Conservation (phyloP, 2,888 invertebrate species). For the Nemurella pictetii region DNA sequence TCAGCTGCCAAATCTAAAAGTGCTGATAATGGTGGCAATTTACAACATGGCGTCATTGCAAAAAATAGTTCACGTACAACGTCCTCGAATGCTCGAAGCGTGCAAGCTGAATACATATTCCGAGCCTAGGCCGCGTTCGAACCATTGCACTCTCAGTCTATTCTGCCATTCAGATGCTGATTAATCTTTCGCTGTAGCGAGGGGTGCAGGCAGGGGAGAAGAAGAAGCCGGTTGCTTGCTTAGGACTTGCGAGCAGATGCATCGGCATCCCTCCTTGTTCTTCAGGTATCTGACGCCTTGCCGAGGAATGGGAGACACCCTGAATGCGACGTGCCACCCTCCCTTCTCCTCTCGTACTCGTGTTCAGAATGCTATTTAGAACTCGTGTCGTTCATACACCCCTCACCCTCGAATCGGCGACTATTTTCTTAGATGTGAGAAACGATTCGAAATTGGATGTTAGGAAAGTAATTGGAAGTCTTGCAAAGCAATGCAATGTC, state of each 20-base stretch:
- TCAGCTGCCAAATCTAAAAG: neutral
- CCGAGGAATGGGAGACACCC: neutral
- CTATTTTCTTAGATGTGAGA: too few species aligned
- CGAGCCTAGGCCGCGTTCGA: neutral
- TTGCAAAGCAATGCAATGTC: too few species aligned
- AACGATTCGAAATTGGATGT: neutral
- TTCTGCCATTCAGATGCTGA: neutral
- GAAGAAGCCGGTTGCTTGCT: neutral
- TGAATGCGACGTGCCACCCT: neutral
- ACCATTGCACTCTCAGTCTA: neutral
- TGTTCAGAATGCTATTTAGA: neutral
- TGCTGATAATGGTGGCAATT: neutral
- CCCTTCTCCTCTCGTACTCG: neutral
- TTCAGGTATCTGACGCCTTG: neutral
- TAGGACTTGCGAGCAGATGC: neutral
- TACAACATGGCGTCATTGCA: neutral
- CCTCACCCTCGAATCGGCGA: too few species aligned
- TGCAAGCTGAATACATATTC: neutral
- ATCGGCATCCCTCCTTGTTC: neutral
- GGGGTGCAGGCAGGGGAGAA: neutral
- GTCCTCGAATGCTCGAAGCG: neutral
- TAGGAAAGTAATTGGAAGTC: too few species aligned
- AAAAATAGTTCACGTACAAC: neutral
- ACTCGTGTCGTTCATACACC: neutral
- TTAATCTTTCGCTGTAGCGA: neutral